These are phyloP conservation scores for Prionchulus punctatus DNA, from an alignment of 2,888 invertebrate species.

Conservation along the genomic window DNA sequence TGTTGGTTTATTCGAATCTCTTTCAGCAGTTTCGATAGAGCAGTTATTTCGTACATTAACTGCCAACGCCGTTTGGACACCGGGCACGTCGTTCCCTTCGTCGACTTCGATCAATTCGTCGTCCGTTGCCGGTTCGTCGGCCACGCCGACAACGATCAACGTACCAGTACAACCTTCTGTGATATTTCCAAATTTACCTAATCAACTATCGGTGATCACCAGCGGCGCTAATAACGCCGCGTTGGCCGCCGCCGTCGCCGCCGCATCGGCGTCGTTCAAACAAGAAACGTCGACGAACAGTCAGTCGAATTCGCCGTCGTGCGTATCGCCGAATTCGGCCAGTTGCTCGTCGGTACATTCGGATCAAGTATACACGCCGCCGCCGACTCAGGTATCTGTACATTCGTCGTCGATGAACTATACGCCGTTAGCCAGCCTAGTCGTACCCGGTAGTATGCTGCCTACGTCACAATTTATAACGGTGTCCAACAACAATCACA, in stretches of 20 bases:
- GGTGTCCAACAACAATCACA: too few species aligned
- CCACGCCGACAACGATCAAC: neutral
- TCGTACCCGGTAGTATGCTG: too few species aligned
- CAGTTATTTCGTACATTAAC: neutral
- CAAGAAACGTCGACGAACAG: neutral
- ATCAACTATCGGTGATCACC: too few species aligned
- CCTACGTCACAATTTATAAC: too few species aligned
- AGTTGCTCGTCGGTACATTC: neutral
- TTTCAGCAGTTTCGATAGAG: neutral
- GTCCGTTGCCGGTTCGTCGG: neutral
- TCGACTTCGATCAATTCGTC: neutral
- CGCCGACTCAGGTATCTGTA: too few species aligned
- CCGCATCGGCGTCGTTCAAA: neutral
- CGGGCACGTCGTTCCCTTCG: neutral
- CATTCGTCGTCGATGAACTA: too few species aligned
- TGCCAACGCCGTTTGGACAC: neutral
- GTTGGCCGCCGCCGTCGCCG: neutral
- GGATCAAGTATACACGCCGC: neutral
- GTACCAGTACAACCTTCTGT: neutral
- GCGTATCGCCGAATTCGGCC: neutral
- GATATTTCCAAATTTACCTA: neutral
- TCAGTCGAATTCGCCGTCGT: neutral
- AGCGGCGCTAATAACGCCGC: neutral
- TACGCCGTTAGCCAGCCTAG: too few species aligned
- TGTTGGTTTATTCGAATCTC: too few species aligned